Evolutionary conservation across 1,140 invertebrate species (phyloP), one percentile per base, ranked within the genome.

Genomic region (Matsumurasca onukii): DNA sequence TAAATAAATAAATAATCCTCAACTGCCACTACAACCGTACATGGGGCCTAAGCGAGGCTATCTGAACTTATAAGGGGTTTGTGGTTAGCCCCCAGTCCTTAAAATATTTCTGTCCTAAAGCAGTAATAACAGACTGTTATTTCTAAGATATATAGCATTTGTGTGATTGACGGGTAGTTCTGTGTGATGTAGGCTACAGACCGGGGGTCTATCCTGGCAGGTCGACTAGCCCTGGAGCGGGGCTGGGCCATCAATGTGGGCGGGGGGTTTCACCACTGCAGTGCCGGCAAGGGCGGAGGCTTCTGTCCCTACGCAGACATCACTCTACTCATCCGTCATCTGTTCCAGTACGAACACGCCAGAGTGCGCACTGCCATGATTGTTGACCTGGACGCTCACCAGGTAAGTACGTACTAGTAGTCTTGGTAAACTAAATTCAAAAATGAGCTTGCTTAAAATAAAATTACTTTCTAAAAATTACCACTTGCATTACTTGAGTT

Each of bases 251-350:
- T 96, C 39, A 96, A 96, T 78, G 84, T 96, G n/a, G 93, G 93
- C 2, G 93, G 93, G 34, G 93, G 93, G 1, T 93, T 93, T 77
- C 91, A 93, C 79, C 93, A 95, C 77, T 93, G 91, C 77, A 88
- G 86, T 68, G 81, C 83, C 2, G 79, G 86, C 34, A 80, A 81
- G 69, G 92, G 92, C 1, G 92, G 90, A 3, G 93, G 93, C 1
- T 96, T 96, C 80, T 95, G 93, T 82, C 85, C 90, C 0, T 95
- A 95, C 80, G 93, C 93, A 9, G 93, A 95, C 78, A 94, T 96
- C 34, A 92, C 91, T 0, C 77, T 95, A 45, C 79, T 92, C 0
- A 83, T 95, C 15, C 81, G 85, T 61, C 88, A 88, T 74, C 76
- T 93, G 2, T 86, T 91, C 57, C 78, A 85, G 17, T 77, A 83